These are phyloP conservation scores for Squalus acanthias DNA, from an alignment of 2,797 vertebrate genomes.

Conservation along the genomic window DNA sequence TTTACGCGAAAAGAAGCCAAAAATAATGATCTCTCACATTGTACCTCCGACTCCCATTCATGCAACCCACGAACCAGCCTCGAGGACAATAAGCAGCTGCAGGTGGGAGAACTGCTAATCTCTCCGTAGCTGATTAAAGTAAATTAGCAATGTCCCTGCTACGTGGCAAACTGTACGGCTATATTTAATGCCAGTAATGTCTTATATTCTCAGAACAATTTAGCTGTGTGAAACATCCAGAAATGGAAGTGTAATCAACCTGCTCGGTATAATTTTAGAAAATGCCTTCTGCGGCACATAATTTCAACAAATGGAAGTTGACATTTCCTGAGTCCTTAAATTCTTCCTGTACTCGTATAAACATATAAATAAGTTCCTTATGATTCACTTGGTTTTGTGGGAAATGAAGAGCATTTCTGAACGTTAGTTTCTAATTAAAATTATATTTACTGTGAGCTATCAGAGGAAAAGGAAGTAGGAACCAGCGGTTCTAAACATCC, in stretches of 20 bases:
- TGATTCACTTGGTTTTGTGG: conserved; percentile 37
- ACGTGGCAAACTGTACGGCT: background rate
- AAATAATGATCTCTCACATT: background rate
- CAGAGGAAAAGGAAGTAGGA: conserved; percentile 34
- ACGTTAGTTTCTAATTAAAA: conserved; percentile 36
- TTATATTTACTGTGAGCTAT: conserved; percentile 34
- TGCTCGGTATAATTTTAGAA: conserved; percentile 33
- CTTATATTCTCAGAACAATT: background rate
- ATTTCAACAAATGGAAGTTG: conserved; percentile 36
- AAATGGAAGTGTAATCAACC: conserved; percentile 26
- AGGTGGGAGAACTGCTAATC: background rate
- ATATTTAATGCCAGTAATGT: conserved; percentile 29
- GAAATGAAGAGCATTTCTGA: conserved; percentile 33
- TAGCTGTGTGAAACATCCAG: background rate
- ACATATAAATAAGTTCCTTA: conserved; percentile 37
- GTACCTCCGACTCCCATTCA: background rate
- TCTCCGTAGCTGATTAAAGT: background rate
- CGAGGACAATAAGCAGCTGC: conserved; percentile 17
- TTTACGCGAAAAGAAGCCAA: background rate
- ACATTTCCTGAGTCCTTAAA: conserved; percentile 37
- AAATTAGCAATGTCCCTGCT: conserved; percentile 22
- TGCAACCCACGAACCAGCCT: background rate
- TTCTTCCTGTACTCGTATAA: conserved; percentile 23
- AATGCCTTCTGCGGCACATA: conserved; percentile 21
- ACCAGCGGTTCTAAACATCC: conserved; percentile 35